Evolutionary conservation across 2,797 vertebrate genomes (phyloP).

Genomic region (Decapterus maruadsi): DNA sequence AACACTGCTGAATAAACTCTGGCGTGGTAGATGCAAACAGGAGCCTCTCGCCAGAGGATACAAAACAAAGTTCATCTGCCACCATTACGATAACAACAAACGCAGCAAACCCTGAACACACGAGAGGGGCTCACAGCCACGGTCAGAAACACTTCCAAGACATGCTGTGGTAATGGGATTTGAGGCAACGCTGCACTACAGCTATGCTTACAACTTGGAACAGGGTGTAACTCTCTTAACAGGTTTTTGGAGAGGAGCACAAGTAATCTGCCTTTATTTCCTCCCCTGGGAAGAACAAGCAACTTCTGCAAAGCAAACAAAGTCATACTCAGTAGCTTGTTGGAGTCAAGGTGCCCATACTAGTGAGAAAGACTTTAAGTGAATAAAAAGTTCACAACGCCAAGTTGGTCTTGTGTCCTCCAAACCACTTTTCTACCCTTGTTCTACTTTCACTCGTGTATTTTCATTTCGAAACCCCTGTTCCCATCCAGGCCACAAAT

Average conservation of each 20-base stretch:
- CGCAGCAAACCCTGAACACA: constrained; percentile 38
- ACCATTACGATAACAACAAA: constrained; percentile 54
- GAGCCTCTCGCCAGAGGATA: constrained; percentile 38
- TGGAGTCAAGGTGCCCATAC: constrained; percentile 2
- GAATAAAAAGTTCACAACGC: neutral
- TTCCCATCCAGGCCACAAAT: too few species aligned
- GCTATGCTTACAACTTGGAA: constrained; percentile 59
- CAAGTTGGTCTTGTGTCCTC: too few species aligned
- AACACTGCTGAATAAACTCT: constrained; percentile 43
- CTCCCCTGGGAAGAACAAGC: constrained; percentile 30
- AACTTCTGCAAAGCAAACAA: constrained; percentile 35
- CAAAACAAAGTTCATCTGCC: constrained; percentile 63
- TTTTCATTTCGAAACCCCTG: too few species aligned
- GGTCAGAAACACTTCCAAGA: constrained; percentile 46
- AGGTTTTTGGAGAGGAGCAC: constrained; percentile 45
- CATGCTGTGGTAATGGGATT: constrained; percentile 59
- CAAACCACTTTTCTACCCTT: neutral
- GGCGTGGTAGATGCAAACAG: constrained; percentile 39
- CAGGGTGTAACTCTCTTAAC: constrained; percentile 46
- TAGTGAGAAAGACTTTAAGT: neutral
- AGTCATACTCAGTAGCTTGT: constrained; percentile 4
- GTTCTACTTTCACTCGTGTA: neutral
- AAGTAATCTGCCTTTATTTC: constrained; percentile 54
- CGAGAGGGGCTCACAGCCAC: constrained; percentile 37
- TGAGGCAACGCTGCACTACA: constrained; percentile 41